These are phyloP conservation scores for Zoanthus sansibaricus DNA, from an alignment of 92 coral and sea anemone species.

Conservation along the genomic window DNA sequence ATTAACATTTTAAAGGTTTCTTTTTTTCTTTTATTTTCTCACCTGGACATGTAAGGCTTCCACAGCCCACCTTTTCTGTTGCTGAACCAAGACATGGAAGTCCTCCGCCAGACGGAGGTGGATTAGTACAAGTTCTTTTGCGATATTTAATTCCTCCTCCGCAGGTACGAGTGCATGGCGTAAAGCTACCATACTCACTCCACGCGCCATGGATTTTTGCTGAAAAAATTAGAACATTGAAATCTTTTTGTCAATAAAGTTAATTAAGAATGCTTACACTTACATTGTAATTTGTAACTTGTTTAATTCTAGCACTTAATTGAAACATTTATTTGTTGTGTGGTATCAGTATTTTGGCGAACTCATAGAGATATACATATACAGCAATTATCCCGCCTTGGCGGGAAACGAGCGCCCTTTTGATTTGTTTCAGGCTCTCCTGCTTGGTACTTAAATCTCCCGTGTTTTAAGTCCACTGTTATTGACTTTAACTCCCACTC, in stretches of 20 bases:
- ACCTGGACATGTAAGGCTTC: background rate
- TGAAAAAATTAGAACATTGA: background rate
- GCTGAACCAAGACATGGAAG: background rate
- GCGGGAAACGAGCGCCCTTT: no score
- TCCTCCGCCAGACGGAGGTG: constrained; percentile 11
- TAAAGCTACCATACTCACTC: background rate
- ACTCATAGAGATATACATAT: no score
- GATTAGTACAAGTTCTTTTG: constrained; percentile 1
- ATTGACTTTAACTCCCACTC: no score
- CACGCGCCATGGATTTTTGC: background rate
- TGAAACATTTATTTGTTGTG: no score
- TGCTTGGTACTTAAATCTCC: no score
- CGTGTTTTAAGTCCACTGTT: no score
- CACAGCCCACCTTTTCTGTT: background rate
- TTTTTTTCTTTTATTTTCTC: background rate
- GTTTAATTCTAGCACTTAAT: no score
- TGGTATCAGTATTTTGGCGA: no score
- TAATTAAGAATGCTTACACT: background rate
- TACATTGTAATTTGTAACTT: no score
- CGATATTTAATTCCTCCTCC: background rate
- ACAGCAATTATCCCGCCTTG: no score
- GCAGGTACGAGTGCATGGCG: background rate
- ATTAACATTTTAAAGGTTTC: background rate
- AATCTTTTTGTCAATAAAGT: background rate
- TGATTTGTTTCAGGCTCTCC: no score